phyloP scores from a whole-genome alignment of 2,888 invertebrate genomes.

The Campoletis raptor region DNA sequence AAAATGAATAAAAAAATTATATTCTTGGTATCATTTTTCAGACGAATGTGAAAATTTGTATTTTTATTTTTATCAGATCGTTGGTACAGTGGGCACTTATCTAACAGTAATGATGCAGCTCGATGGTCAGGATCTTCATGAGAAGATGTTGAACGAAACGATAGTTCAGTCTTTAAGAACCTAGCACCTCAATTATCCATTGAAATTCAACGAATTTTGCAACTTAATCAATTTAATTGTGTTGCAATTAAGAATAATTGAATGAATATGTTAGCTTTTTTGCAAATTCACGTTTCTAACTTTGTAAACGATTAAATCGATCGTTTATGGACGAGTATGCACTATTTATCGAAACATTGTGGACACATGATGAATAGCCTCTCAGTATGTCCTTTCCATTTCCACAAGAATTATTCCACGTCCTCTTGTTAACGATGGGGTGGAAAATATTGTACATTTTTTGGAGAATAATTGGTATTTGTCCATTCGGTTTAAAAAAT shows the following conservation, averaged over 20 bases:
- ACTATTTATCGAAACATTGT: conserved; percentile 13
- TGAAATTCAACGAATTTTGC: background rate
- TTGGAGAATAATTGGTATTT: conserved; percentile 45
- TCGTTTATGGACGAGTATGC: background rate
- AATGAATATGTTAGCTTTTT: background rate
- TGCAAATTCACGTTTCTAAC: background rate
- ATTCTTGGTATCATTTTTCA: background rate
- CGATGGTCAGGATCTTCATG: conserved; percentile 34
- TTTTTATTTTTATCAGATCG: conserved; percentile 51
- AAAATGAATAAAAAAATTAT: background rate
- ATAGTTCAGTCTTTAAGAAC: conserved; percentile 1
- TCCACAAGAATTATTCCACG: background rate
- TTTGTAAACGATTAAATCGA: conserved; percentile 8
- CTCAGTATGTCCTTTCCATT: background rate
- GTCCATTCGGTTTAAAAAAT: conserved; percentile 29
- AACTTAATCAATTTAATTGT: background rate
- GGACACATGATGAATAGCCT: background rate
- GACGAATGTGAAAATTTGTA: background rate
- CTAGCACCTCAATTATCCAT: background rate
- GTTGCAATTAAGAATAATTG: background rate
- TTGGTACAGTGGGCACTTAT: conserved; percentile 62
- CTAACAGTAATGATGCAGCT: conserved; percentile 69
- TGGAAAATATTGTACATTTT: conserved; percentile 31
- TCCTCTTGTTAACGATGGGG: background rate
- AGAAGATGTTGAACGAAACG: background rate